phyloP scores from a whole-genome alignment of 2,797 vertebrate species.

The Orestias chungarensis region DNA sequence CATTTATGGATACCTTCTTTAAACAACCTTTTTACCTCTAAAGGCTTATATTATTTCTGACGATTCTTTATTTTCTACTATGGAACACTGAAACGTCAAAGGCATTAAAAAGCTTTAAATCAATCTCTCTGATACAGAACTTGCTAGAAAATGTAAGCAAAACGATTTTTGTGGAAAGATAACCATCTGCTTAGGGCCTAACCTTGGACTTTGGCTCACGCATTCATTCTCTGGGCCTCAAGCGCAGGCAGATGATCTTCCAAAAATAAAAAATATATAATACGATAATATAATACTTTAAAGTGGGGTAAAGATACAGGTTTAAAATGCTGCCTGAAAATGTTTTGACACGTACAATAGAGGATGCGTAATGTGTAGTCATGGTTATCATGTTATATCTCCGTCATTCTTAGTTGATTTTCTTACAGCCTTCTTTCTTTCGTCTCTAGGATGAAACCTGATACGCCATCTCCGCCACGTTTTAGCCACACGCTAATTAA shows the following conservation, averaged over 20 bases:
- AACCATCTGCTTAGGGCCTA: conserved; percentile 14
- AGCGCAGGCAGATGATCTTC: conserved; percentile 10
- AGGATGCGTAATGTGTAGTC: conserved; percentile 29
- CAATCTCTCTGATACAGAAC: not conserved
- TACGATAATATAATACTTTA: no score
- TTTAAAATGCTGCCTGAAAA: conserved; percentile 17
- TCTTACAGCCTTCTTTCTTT: conserved; percentile 42
- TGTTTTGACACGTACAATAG: conserved; percentile 36
- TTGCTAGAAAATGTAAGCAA: conserved; percentile 12
- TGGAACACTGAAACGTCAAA: conserved; percentile 14
- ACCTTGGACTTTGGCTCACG: conserved; percentile 19
- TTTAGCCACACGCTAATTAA: conserved; percentile 72
- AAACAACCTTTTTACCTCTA: not conserved
- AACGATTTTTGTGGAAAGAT: conserved; percentile 15
- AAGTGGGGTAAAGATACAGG: not conserved
- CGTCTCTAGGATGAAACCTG: conserved; percentile 64
- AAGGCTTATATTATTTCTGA: not conserved
- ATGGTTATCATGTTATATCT: conserved; percentile 56
- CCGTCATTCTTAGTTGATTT: conserved; percentile 61
- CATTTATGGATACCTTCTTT: not conserved
- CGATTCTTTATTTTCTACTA: not conserved
- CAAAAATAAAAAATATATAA: conserved; percentile 6
- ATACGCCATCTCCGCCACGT: conserved; percentile 61
- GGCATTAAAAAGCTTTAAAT: conserved; percentile 11
- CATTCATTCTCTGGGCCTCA: conserved; percentile 15